Evolutionary conservation across 2,888 invertebrate genomes (phyloP), one percentile per base, ranked within the genome.

Genomic region (Acrocera orbiculus): DNA sequence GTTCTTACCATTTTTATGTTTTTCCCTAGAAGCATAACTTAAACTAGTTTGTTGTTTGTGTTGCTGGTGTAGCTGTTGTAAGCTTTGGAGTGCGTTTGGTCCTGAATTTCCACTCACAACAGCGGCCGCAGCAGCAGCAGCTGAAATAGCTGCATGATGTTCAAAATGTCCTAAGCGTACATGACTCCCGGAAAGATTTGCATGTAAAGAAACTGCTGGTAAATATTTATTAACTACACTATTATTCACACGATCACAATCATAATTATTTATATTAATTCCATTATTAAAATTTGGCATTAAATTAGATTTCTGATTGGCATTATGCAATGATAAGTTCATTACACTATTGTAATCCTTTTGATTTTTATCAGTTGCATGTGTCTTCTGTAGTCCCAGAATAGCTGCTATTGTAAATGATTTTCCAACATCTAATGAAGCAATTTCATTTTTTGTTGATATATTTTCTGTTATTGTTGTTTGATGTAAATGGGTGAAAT

Each of bases 361-460:
- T 22, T 37, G 33, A 8, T 20, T 19, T n/a, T 30, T 22, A 3
- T 29, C 20, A 11, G 13, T 5, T 6, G 11, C 5, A 8, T 23
- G 19, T 46, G 47, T 53, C 43, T 58, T 70, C 36, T 76, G 73
- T 42, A 83, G 56, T 0, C 85, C 86, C 46, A 87, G 69, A 48
- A 86, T 85, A 41, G 85, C 83, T 42, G 85, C 86, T 46, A 87
- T 87, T 16, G 86, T 86, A 49, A 87, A 87, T 5, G 82, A 81
- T 50, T 78, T 79, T 26, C 73, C 71, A 37, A 53, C 57, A 45
- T 61, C 61, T 42, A 59, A 51, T 40, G 60, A 52, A 43, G 58
- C 53, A 43, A 50, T 53, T 39, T 50, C 41, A 51, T 29, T 25
- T n/a, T 16, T 19, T 10, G 9, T 10, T 10, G 8, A 8, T 23